Conservation (phyloP, 2,888 invertebrate species). For the Melanargia galathea region DNA sequence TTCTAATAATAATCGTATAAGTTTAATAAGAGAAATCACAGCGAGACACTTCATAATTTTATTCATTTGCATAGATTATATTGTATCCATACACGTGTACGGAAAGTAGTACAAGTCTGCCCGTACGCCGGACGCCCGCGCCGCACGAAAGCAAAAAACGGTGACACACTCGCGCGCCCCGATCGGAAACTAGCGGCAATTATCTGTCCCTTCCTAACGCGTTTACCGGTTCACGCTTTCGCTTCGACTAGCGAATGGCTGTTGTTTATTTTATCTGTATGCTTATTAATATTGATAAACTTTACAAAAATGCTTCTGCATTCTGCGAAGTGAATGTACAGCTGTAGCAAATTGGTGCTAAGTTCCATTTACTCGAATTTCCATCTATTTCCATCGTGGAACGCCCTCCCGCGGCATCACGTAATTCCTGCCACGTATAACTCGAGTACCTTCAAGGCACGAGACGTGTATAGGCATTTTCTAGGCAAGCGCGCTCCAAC, state of each 20-base stretch:
- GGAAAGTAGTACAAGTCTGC: constrained; percentile 21
- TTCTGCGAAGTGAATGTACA: too few relatives aligned
- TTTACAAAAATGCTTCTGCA: neutral
- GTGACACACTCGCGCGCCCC: constrained; percentile 24
- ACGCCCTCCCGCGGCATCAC: too few relatives aligned
- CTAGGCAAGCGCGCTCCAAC: too few relatives aligned
- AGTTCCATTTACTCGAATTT: too few relatives aligned
- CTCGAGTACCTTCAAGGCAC: too few relatives aligned
- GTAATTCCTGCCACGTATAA: too few relatives aligned
- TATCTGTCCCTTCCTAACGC: constrained; percentile 23
- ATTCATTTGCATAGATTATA: neutral
- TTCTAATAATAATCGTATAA: too few relatives aligned
- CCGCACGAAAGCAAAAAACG: constrained; percentile 25
- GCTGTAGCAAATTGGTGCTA: too few relatives aligned
- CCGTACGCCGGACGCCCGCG: constrained; percentile 34
- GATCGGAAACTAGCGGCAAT: constrained; percentile 32
- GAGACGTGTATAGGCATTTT: too few relatives aligned
- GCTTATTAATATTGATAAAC: constrained; percentile 2
- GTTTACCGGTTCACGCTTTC: constrained; percentile 25
- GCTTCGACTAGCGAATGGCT: constrained; percentile 1
- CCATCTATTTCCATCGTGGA: too few relatives aligned
- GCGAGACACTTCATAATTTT: too few relatives aligned
- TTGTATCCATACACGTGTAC: constrained; percentile 15
- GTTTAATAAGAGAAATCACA: too few relatives aligned
- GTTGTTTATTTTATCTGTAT: constrained; percentile 7